These are phyloP conservation scores for Hycleus phaleratus DNA, from an alignment of 1,140 invertebrate genomes.

Conservation along the genomic window DNA sequence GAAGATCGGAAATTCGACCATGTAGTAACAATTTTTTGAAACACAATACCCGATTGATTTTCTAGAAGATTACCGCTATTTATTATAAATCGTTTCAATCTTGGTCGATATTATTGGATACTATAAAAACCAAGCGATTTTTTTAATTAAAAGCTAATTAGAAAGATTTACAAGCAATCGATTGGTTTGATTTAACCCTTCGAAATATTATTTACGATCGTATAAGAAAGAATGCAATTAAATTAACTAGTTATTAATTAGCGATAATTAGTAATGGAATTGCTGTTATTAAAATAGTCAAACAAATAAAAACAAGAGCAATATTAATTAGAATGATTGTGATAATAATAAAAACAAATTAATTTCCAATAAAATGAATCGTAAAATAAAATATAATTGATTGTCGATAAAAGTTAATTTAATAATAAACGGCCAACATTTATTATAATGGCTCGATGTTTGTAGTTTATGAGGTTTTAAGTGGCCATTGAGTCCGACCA, in stretches of 20 bases:
- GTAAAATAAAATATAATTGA: conserved; percentile 1
- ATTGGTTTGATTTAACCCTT: no score
- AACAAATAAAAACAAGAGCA: conserved; percentile 2
- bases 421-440: conserved; percentile 5
- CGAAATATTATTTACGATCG: no score
- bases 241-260: no score
- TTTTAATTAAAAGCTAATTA: conserved; percentile 15
- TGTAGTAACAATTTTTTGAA: conserved; percentile 2
- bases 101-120: no score
- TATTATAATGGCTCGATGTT: conserved; percentile 19
- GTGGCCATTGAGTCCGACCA: conserved; percentile 12
- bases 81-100: conserved; percentile 7
- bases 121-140: conserved; percentile 1
- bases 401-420: conserved; percentile 21
- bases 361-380: no score
- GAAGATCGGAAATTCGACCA: background rate
- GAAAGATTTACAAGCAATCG: background rate
- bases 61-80: conserved; percentile 9
- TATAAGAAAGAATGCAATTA: no score
- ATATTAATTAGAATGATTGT: no score
- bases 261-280: conserved; percentile 1
- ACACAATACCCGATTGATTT: conserved; percentile 10
- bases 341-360: no score
- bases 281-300: conserved; percentile 10
- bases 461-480: conserved; percentile 21